Conservation (phyloP, 1,140 invertebrate genomes). For the Tachypleus tridentatus region DNA sequence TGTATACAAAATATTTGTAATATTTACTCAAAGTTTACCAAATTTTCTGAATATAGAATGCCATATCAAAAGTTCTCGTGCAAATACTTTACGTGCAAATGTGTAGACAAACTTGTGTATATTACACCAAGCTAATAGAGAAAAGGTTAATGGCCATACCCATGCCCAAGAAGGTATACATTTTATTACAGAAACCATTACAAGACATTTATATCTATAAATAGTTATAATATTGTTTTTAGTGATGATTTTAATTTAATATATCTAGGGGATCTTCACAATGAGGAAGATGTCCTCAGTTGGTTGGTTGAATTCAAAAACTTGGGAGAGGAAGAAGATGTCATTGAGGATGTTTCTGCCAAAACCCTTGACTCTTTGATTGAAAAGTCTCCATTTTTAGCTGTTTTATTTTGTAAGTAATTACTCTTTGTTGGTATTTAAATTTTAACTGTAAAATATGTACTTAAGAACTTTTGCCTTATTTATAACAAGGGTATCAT, state of each 20-base stretch:
- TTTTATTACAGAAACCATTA: background rate
- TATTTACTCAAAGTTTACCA: no score
- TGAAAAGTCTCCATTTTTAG: conserved; percentile 65
- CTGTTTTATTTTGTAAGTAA: conserved; percentile 28
- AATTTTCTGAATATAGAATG: no score
- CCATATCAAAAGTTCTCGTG: no score
- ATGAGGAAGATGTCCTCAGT: conserved; percentile 27
- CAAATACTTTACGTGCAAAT: no score
- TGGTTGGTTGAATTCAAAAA: conserved; percentile 28
- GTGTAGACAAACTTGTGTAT: no score
- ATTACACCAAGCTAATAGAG: no score
- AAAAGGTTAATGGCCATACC: no score
- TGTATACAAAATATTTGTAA: no score
- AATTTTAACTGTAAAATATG: no score
- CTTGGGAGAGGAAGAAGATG: conserved; percentile 63
- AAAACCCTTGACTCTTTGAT: conserved; percentile 55
- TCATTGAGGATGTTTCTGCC: conserved; percentile 82
- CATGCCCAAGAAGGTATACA: background rate
- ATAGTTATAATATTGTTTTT: conserved; percentile 7
- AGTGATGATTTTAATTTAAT: background rate
- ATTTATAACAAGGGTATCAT: no score
- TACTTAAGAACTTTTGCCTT: no score
- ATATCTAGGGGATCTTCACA: conserved; percentile 24
- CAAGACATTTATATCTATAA: background rate
- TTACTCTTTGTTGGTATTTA: background rate